Evolutionary conservation across 2,797 vertebrate species (phyloP).

Genomic region (Tauraco hartlaubi): DNA sequence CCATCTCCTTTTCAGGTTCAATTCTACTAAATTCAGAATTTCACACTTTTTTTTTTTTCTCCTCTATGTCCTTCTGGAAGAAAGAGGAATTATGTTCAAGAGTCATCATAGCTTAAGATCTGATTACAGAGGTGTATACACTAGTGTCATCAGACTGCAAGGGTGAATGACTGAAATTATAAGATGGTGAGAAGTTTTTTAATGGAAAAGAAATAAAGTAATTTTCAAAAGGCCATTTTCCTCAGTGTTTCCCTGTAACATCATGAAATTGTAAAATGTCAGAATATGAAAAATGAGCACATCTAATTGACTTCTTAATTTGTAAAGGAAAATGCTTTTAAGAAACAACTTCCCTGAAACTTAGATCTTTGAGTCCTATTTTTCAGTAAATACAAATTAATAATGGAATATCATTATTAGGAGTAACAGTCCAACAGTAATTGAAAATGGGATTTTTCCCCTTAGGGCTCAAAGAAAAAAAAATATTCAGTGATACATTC

Average conservation of each 20-base stretch:
- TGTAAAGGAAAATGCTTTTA: background rate
- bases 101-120: background rate
- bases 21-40: background rate
- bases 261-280: background rate
- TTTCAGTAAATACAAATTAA: background rate
- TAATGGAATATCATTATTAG: background rate
- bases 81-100: background rate
- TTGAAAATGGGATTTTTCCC: background rate
- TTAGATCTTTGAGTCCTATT: background rate
- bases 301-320: slow-evolving; percentile 1
- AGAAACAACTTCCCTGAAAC: background rate
- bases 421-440: background rate
- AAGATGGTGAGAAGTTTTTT: background rate
- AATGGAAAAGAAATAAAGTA: background rate
- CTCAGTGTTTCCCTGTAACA: background rate
- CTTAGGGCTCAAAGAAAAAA: background rate
- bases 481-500: slow-evolving; percentile 9
- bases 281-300: background rate
- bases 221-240: background rate
- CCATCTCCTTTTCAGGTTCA: background rate
- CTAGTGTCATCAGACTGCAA: background rate
- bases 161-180: background rate
- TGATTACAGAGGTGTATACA: background rate
- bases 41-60: background rate
- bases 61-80: background rate